Percentiles rank a stretch among this genome's conserved stretches.
Conservation (phyloP, 2,797 vertebrate species). For the Clarias platycephalus region DNA sequence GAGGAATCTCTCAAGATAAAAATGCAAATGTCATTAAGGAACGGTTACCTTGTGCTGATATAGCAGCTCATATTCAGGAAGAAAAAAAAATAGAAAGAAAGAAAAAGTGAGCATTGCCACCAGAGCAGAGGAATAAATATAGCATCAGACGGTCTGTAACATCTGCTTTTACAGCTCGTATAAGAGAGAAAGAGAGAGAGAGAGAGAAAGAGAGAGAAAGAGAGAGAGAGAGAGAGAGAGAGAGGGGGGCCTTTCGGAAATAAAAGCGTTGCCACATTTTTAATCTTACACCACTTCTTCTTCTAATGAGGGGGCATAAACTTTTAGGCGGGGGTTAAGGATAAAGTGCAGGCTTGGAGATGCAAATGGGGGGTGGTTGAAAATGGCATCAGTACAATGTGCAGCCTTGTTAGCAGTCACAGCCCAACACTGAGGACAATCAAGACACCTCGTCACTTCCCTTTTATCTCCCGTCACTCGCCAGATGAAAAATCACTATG, state of each 20-base stretch:
- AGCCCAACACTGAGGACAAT: conserved; percentile 95
- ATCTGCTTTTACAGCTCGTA: conserved; percentile 43
- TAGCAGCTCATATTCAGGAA: conserved; percentile 73
- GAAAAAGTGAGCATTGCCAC: conserved; percentile 9
- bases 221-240: conserved; percentile 3
- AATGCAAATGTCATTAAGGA: conserved; percentile 84
- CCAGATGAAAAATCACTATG: conserved; percentile 97
- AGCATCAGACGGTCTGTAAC: conserved; percentile 38
- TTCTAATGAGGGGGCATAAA: conserved; percentile 77
- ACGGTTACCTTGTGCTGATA: conserved; percentile 81
- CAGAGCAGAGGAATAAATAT: conserved; percentile 46
- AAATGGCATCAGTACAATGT: conserved; percentile 92
- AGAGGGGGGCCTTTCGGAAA: conserved; percentile 57
- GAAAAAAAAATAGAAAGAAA: neutral
- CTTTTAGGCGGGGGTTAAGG: conserved; percentile 70
- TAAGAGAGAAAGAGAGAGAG: conserved; percentile 1
- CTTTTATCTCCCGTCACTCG: conserved; percentile 94
- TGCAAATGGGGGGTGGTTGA: conserved; percentile 88
- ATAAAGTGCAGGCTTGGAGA: conserved; percentile 68
- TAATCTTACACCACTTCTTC: conserved; percentile 72
- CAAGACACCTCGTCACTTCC: conserved; percentile 96
- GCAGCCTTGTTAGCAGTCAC: conserved; percentile 96
- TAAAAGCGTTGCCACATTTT: conserved; percentile 71
- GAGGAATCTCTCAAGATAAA: conserved; percentile 82
- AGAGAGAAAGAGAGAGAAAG: conserved; percentile 19